These are phyloP conservation scores for Drosophila biarmipes DNA, from an alignment of 1,140 invertebrate species.

Conservation along the genomic window DNA sequence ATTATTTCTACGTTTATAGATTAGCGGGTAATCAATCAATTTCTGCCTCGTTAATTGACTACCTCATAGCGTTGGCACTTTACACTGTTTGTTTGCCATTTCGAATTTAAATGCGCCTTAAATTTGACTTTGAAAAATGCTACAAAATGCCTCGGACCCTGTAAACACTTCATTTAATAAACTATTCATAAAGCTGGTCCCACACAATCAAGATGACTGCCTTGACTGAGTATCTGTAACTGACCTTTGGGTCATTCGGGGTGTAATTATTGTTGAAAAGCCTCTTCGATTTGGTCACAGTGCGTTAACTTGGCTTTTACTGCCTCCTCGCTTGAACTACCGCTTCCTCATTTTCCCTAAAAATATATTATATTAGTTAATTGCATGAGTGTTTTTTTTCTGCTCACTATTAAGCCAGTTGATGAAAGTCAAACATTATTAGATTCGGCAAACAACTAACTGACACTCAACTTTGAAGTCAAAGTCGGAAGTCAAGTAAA, in stretches of 20 bases:
- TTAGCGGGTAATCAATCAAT: slow-evolving; percentile 37
- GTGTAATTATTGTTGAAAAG: slow-evolving; percentile 36
- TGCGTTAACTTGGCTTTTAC: slow-evolving; percentile 29
- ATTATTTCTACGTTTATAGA: slow-evolving; percentile 2
- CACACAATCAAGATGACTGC: slow-evolving; percentile 11
- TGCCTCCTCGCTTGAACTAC: neutral
- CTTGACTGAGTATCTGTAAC: slow-evolving; percentile 16
- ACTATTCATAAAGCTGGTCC: slow-evolving; percentile 5
- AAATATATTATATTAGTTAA: slow-evolving; percentile 5
- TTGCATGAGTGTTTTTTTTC: slow-evolving; percentile 5
- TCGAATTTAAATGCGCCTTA: neutral
- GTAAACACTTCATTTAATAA: slow-evolving; percentile 9
- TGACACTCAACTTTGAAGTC: slow-evolving; percentile 19
- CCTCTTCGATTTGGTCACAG: slow-evolving; percentile 27
- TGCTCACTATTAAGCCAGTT: slow-evolving; percentile 9
- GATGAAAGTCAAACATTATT: slow-evolving; percentile 33
- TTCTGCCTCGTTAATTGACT: slow-evolving; percentile 14
- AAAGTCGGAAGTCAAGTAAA: slow-evolving; percentile 42
- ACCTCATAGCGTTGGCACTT: neutral
- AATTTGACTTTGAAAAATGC: slow-evolving; percentile 1
- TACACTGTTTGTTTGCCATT: neutral
- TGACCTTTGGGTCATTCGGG: slow-evolving; percentile 15
- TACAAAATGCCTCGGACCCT: too few relatives aligned
- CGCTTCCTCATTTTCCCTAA: neutral
- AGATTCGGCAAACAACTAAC: slow-evolving; percentile 21